Evolutionary conservation across 2,113 vertebrate genomes (phyloP).

Genomic region (Poecilia latipinna): DNA sequence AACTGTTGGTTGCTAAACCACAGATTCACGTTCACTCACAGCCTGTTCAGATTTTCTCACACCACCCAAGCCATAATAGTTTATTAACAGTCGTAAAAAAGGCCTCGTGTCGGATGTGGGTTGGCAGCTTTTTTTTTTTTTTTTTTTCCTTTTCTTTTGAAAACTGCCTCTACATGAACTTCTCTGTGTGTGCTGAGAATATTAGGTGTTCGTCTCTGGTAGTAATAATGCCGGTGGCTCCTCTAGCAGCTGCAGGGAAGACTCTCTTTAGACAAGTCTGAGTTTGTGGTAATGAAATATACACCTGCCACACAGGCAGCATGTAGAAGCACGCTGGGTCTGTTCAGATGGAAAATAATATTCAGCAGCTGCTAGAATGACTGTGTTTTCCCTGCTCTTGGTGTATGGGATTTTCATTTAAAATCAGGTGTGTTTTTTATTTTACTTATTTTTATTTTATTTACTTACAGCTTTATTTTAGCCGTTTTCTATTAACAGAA

Average conservation of each 20-base stretch:
- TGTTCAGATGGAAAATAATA: constrained; percentile 29
- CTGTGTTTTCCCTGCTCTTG: too few relatives aligned
- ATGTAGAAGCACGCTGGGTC: constrained; percentile 55
- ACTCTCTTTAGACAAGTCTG: constrained; percentile 60
- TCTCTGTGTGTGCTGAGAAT: constrained; percentile 7
- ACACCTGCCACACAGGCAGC: constrained; percentile 49
- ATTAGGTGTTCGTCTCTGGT: constrained; percentile 5
- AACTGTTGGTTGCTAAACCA: neutral
- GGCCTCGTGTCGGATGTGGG: constrained; percentile 29
- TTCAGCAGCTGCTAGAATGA: neutral
- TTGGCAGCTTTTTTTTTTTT: constrained; percentile 41
- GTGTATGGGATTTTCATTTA: too few relatives aligned
- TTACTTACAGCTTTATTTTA: neutral
- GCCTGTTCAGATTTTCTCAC: neutral
- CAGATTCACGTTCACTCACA: neutral
- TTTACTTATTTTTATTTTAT: neutral
- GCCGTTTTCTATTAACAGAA: neutral
- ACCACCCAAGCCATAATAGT: constrained; percentile 9
- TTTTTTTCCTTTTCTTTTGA: constrained; percentile 14
- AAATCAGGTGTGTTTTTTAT: neutral
- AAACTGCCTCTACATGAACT: constrained; percentile 34
- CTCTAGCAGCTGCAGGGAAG: constrained; percentile 37
- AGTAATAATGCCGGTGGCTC: constrained; percentile 41
- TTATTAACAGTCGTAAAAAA: constrained; percentile 40
- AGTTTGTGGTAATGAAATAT: constrained; percentile 46